Evolutionary conservation across 1,140 invertebrate species (phyloP), one percentile per base, ranked within the genome.

Genomic region (Lasaia peninsularis): DNA sequence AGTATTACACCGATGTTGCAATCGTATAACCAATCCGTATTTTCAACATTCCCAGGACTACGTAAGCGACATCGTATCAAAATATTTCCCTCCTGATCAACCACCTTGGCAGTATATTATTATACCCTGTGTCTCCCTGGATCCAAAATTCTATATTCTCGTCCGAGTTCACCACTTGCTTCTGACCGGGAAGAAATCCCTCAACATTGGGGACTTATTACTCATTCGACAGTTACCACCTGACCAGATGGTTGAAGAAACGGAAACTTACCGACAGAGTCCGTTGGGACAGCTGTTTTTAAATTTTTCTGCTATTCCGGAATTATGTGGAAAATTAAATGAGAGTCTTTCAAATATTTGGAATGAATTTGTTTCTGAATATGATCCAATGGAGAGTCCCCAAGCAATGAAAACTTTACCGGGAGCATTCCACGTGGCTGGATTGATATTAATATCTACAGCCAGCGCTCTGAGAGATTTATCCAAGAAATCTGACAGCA

Each of bases 31-130:
- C 2, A 8, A 40, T 16, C 8, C 6, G 2, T 40, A 12, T 0
- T 12, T 21, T 21, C 20, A 11, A n/a, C 10, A 31, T 62, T 89
- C 90, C 64, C 89, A 96, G 93, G 94, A 95, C 48, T 95, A 93
- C 73, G 91, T 96, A 4, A 95, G 93, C 66, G 94, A 95, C 31
- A 90, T 94, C 11, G 92, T 95, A n/a, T 92, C 93, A 2, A 95
- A 95, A 80, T 94, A 94, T 67, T 90, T 96, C 24, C 92, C 94
- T 2, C 79, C 78, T 2, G 91, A 92, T 35, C 81, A 92, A 28
- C 92, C 95, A 1, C 95, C 95, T 0, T 96, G 95, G 95, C 95
- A 96, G 73, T 92, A 95, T n/a, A 92, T 93, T 20, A 82, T 95
- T 0, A 94, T 96, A 63, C 94, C 93, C 11, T 91, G 86, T 62